Conservation (phyloP, 2,113 vertebrate genomes). For the Salvelinus namaycush region DNA sequence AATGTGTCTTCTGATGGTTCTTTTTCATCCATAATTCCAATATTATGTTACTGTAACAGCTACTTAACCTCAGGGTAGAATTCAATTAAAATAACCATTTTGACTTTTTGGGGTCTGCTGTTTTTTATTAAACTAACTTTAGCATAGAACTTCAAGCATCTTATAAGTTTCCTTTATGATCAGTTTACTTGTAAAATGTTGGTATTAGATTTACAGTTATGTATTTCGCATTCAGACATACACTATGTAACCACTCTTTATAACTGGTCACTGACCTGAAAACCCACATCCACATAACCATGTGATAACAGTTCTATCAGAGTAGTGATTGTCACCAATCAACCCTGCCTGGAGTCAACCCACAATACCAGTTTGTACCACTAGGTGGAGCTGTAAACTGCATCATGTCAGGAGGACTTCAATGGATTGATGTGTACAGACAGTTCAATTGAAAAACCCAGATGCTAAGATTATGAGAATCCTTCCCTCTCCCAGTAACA, state of each 20-base stretch:
- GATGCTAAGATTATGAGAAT: background rate
- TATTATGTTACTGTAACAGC: slow-evolving; percentile 51
- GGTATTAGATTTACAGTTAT: background rate
- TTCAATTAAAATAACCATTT: slow-evolving; percentile 60
- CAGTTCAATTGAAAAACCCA: background rate
- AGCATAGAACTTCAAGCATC: background rate
- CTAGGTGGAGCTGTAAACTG: background rate
- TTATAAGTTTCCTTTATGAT: too few relatives aligned
- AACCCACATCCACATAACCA: too few relatives aligned
- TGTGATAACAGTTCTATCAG: background rate
- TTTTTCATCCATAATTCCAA: slow-evolving; percentile 47
- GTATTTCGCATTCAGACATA: background rate
- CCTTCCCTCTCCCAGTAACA: background rate
- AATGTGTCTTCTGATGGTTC: slow-evolving; percentile 31
- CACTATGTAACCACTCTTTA: background rate
- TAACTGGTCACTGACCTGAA: too few relatives aligned
- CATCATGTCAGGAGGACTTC: too few relatives aligned
- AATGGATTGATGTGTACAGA: background rate
- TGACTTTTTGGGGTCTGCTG: slow-evolving; percentile 48
- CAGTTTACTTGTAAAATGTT: slow-evolving; percentile 35
- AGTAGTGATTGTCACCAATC: too few relatives aligned
- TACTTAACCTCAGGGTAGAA: slow-evolving; percentile 60
- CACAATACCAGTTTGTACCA: background rate
- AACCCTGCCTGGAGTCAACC: background rate
- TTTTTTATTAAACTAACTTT: slow-evolving; percentile 19